phyloP scores from a whole-genome alignment of 2,888 invertebrate species.

The Synanthedon vespiformis region DNA sequence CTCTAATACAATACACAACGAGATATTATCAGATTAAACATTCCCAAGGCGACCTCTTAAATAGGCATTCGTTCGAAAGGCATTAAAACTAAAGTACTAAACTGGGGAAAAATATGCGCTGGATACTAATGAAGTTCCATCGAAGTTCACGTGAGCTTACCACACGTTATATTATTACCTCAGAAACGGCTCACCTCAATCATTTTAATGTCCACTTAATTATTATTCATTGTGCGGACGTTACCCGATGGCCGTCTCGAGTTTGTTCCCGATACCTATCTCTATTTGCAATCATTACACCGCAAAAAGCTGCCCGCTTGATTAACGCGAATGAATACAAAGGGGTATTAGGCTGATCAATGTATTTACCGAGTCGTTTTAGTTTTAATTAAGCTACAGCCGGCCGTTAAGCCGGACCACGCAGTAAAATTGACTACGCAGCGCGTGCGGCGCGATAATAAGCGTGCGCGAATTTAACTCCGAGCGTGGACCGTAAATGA shows the following conservation, averaged over 20 bases:
- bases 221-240: slow-evolving; percentile 39
- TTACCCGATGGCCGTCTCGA: slow-evolving; percentile 16
- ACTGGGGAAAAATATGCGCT: slow-evolving; percentile 30
- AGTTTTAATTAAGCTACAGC: slow-evolving; percentile 61
- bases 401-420: slow-evolving; percentile 41
- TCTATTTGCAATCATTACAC: slow-evolving; percentile 22
- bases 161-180: slow-evolving; percentile 37
- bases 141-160: slow-evolving; percentile 44
- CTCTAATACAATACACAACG: slow-evolving; percentile 22
- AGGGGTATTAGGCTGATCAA: slow-evolving; percentile 38
- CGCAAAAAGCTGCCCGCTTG: slow-evolving; percentile 27
- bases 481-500: slow-evolving; percentile 46
- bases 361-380: slow-evolving; percentile 52
- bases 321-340: slow-evolving; percentile 30
- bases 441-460: slow-evolving; percentile 46
- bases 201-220: slow-evolving; percentile 47
- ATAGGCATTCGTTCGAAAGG: slow-evolving; percentile 17
- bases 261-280: slow-evolving; percentile 13
- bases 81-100: slow-evolving; percentile 15
- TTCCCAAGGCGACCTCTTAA: slow-evolving; percentile 21
- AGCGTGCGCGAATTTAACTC: slow-evolving; percentile 47
- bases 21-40: slow-evolving; percentile 35
- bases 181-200: slow-evolving; percentile 38
- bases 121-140: slow-evolving; percentile 39
- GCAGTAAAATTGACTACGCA: slow-evolving; percentile 46